Evolutionary conservation across 1,140 invertebrate genomes (phyloP), one percentile per base, ranked within the genome.

Genomic region (Telenomus remus): DNA sequence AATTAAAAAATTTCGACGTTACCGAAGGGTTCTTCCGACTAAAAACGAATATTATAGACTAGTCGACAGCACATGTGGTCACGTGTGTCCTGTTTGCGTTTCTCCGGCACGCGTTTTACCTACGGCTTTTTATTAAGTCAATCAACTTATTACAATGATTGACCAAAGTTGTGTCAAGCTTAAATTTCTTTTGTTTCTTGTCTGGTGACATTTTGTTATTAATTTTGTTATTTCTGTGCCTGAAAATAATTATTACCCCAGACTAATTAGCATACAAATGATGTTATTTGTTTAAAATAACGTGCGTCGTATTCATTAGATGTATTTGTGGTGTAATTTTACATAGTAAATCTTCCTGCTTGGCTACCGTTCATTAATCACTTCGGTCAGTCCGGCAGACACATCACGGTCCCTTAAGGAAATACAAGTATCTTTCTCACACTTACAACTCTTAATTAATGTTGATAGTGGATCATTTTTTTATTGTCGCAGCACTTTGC

Each of bases 341-440:
- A 10, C 35, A 51, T 44, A 27, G 57, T 51, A 51, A 51, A 51
- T 61, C 48, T 51, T 43, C 50, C 47, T n/a, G 48, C 7, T 3
- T 13, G 37, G 16, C 12, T 9, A 55, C 43, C 11, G 48, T 57
- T 56, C 53, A 68, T 57, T 59, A 57, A 68, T 68, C 47, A 68
- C 56, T n/a, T 5, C 34, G 19, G 27, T 13, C 42, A 60, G 56
- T 68, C 27, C 7, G 7, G 11, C 6, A 16, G 63, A 68, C 53
- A 27, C 27, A 51, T 48, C 48, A 37, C 13, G 46, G 34, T 43
- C 44, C 49, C 49, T 55, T 70, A 60, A 70, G 66, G 56, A 60
- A 61, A 70, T 70, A 70, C 56, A 70, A 61, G 56, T 70, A 55
- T 55, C 51, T 43, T 70, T 70, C 66, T 70, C 66, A 70, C 66